phyloP scores from a whole-genome alignment of 1,140 invertebrate genomes.

The Babylonia areolata region DNA sequence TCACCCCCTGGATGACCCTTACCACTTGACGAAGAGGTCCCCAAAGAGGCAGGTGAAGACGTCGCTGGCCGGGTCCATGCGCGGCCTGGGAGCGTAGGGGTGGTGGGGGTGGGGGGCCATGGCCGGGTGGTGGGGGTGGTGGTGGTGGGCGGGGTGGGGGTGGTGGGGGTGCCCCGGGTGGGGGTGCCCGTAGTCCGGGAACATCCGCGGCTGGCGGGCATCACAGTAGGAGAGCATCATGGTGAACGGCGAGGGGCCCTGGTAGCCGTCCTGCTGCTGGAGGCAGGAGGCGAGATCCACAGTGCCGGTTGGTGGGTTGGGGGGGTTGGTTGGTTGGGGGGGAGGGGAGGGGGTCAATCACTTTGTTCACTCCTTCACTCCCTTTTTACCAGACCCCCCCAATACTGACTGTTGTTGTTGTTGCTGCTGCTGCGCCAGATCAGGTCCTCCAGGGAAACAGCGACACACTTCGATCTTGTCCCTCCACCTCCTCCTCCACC shows the following conservation, averaged over 20 bases:
- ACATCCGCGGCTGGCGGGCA: conserved; percentile 37
- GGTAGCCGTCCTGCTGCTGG: background rate
- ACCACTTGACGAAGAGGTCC: conserved; percentile 73
- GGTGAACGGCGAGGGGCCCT: background rate
- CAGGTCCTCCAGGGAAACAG: too few species aligned
- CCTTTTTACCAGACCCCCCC: too few species aligned
- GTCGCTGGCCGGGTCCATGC: conserved; percentile 68
- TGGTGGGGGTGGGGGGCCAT: background rate
- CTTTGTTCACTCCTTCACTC: too few species aligned
- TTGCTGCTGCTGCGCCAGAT: too few species aligned
- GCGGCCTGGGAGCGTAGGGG: conserved; percentile 47
- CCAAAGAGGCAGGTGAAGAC: conserved; percentile 72
- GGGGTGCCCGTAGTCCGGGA: conserved; percentile 42
- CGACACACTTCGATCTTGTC: too few species aligned
- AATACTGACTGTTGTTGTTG: too few species aligned
- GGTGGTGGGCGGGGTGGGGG: background rate
- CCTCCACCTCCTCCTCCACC: too few species aligned
- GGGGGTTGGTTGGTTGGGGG: too few species aligned
- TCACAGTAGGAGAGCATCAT: conserved; percentile 45
- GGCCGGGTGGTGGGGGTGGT: background rate
- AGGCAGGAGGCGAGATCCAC: background rate
- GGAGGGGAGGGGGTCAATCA: too few species aligned
- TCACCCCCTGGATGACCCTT: too few species aligned
- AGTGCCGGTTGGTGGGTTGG: background rate
- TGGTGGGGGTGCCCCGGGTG: background rate